These are phyloP conservation scores for Heterochromis multidens DNA, from an alignment of 2,113 vertebrate genomes.

Conservation along the genomic window DNA sequence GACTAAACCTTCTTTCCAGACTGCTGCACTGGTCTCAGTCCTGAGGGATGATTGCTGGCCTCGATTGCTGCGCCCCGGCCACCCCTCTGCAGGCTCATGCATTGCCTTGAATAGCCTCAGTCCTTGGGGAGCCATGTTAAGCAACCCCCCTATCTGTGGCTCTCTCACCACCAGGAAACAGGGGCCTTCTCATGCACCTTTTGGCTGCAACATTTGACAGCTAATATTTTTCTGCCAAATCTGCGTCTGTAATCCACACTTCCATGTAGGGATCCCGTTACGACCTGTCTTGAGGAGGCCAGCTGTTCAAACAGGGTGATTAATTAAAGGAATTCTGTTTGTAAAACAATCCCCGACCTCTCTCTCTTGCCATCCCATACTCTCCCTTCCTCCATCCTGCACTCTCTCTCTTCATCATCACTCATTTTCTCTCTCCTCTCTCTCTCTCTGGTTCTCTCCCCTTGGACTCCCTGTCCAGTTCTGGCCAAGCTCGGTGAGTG, in stretches of 20 bases:
- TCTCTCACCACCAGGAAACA: constrained; percentile 72
- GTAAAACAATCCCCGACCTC: constrained; percentile 86
- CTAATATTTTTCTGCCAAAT: constrained; percentile 80
- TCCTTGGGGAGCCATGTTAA: constrained; percentile 61
- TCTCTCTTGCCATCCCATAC: constrained; percentile 37
- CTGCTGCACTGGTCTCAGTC: constrained; percentile 3
- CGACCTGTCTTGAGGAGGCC: constrained; percentile 79
- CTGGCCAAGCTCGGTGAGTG: constrained; percentile 26
- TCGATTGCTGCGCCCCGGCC: constrained; percentile 31
- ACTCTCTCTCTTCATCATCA: constrained; percentile 48
- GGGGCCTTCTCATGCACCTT: constrained; percentile 71
- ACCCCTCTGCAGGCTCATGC: constrained; percentile 9
- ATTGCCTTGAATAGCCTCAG: constrained; percentile 28
- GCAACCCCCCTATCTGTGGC: constrained; percentile 27
- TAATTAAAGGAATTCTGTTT: constrained; percentile 98
- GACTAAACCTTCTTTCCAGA: constrained; percentile 43
- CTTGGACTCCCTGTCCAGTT: constrained; percentile 16
- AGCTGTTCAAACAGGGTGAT: constrained; percentile 99
- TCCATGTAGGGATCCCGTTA: constrained; percentile 78
- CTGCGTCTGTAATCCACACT: constrained; percentile 75
- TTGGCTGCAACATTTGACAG: constrained; percentile 71
- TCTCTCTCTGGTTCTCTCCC: constrained; percentile 23
- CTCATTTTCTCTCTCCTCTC: constrained; percentile 29
- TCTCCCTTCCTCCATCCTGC: constrained; percentile 27
- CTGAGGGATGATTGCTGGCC: constrained; percentile 39